Evolutionary conservation across 2,113 vertebrate species (phyloP), one percentile per base, ranked within the genome.

Genomic region (Phoxinus phoxinus): DNA sequence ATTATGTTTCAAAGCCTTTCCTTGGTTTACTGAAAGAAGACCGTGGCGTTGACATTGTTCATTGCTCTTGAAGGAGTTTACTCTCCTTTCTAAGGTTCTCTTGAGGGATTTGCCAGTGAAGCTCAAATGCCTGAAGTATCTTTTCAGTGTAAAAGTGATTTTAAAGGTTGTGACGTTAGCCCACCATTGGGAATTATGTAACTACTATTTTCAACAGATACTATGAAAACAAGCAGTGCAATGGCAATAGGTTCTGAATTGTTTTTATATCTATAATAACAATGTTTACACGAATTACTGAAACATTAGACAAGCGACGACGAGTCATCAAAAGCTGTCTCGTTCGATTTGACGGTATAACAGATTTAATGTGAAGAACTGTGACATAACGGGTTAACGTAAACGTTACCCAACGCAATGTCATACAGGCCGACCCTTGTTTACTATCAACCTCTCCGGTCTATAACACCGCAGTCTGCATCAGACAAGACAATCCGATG

Each of bases 401-500:
- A n/a, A n/a, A n/a, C n/a, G n/a, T 87, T 88, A 86, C 81, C 51
- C 71, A 81, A 86, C 82, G 75, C 87, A 88, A 90, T 87, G 87
- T 88, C 89, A 87, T 11, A 30, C 77, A 48, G 37, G 65, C 77
- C 69, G 67, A 27, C 6, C 12, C 25, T 84, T 59, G 65, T 46
- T 73, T 79, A 58, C 37, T 21, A 56, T 8, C 46, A 12, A 32
- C 6, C 30, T 19, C 53, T 30, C 21, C 56, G 48, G 30, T 27
- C 17, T 48, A 11, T 17, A 17, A 11, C 21, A 80, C 2, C 27
- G 3, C n/a, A 23, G 1, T 44, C 44, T 48, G 65, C 12, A 58
- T 21, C 12, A 53, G 4, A 86, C 25, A 44, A 27, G 7, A 61
- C 32, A 65, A 30, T 13, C 4, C 8, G n/a, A 81, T 21, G 2